Percentiles rank a stretch among this genome's conserved stretches.
Evolutionary conservation across 2,113 vertebrate species (phyloP).

Genomic region (Ctenomys sociabilis): DNA sequence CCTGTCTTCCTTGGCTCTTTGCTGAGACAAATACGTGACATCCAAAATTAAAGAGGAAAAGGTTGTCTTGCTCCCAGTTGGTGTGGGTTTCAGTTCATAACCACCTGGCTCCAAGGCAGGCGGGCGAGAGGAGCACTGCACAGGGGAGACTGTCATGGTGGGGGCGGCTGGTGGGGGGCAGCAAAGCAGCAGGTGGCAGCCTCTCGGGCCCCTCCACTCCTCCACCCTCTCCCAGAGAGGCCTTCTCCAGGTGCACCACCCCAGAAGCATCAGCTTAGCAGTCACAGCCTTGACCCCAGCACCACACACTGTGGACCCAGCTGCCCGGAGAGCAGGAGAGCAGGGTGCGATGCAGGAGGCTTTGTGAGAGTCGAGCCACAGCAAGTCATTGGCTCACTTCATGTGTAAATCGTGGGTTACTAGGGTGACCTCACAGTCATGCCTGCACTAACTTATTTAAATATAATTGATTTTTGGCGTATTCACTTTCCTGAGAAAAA

Average conservation of each 20-base stretch:
- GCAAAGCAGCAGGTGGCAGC: background rate
- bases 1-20: background rate
- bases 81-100: background rate
- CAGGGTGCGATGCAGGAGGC: background rate
- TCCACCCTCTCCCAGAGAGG: background rate
- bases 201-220: background rate
- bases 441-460: background rate
- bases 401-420: background rate
- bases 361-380: background rate
- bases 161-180: too few relatives aligned
- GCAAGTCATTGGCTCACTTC: background rate
- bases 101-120: background rate
- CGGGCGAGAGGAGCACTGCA: accelerated
- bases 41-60: background rate
- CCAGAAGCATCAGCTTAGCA: background rate
- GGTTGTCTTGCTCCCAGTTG: background rate
- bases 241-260: background rate
- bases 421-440: background rate
- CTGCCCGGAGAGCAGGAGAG: accelerated
- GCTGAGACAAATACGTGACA: background rate
- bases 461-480: background rate
- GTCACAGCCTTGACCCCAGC: background rate
- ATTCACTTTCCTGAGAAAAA: background rate
- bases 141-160: accelerated
- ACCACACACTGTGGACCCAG: background rate